phyloP scores from a whole-genome alignment of 2,113 vertebrate genomes.

The Podarcis raffonei region DNA sequence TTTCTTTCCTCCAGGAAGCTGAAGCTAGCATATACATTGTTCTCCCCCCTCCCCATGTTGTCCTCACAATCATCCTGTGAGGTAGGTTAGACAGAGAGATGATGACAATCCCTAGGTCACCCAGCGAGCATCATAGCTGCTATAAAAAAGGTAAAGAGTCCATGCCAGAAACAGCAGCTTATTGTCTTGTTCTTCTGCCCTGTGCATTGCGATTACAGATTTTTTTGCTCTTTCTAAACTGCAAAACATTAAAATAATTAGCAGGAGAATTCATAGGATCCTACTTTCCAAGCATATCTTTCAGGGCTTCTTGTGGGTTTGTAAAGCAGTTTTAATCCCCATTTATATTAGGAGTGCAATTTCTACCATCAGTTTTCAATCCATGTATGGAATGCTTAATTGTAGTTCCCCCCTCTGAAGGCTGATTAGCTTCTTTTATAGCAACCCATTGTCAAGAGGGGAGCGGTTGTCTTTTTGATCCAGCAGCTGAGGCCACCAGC shows the following conservation, averaged over 20 bases:
- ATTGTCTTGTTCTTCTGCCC: background rate
- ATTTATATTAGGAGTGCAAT: background rate
- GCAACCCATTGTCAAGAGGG: background rate
- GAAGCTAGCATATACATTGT: too few relatives aligned
- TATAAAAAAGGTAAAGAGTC: background rate
- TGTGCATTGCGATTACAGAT: background rate
- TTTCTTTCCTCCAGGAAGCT: too few relatives aligned
- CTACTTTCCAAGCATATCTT: background rate
- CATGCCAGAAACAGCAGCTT: background rate
- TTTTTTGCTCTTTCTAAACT: background rate
- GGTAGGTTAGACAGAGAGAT: too few relatives aligned
- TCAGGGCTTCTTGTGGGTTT: background rate
- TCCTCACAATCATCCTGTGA: too few relatives aligned
- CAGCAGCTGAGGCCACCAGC: background rate
- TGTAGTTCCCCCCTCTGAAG: background rate
- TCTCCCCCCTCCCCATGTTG: too few relatives aligned
- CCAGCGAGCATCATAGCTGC: too few relatives aligned
- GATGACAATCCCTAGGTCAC: too few relatives aligned
- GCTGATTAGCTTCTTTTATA: background rate
- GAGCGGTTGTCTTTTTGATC: background rate
- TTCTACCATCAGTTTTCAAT: background rate
- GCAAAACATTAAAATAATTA: background rate
- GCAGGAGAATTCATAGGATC: background rate
- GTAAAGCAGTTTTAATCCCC: background rate
- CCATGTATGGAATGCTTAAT: background rate